Evolutionary conservation across 2,113 vertebrate species (phyloP).

Genomic region (Scalopus aquaticus): DNA sequence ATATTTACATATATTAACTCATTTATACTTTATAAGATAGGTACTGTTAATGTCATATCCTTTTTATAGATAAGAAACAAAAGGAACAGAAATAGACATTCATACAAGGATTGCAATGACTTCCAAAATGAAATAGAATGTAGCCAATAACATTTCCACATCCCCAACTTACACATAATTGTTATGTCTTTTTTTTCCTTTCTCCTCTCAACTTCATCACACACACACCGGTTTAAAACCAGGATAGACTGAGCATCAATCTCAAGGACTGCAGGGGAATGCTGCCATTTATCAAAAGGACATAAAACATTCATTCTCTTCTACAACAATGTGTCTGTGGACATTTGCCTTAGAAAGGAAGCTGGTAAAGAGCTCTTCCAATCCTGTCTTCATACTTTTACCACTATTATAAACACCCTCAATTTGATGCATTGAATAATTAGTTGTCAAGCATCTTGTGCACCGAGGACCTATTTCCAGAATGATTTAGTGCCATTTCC

Average conservation of each 20-base stretch:
- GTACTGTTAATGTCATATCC: background rate
- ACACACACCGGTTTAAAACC: background rate
- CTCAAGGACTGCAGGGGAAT: background rate
- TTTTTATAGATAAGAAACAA: background rate
- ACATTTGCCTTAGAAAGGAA: background rate
- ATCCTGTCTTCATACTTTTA: background rate
- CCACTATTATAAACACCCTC: background rate
- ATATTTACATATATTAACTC: background rate
- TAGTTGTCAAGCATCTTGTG: slow-evolving; percentile 9
- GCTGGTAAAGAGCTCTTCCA: background rate
- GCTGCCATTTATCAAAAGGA: background rate
- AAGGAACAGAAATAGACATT: background rate
- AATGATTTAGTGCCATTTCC: slow-evolving; percentile 19
- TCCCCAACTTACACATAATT: background rate
- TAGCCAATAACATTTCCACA: background rate
- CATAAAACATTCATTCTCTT: background rate
- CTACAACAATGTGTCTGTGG: background rate
- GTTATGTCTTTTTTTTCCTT: background rate
- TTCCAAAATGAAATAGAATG: background rate
- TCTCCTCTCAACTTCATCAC: background rate
- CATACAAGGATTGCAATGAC: background rate
- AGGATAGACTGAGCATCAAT: background rate
- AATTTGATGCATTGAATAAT: background rate
- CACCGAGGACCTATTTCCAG: background rate
- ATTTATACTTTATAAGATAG: background rate